Evolutionary conservation across 35 echinoderm and acorn worm genomes (phyloP).

Genomic region (Hemicentrotus pulcherrimus): DNA sequence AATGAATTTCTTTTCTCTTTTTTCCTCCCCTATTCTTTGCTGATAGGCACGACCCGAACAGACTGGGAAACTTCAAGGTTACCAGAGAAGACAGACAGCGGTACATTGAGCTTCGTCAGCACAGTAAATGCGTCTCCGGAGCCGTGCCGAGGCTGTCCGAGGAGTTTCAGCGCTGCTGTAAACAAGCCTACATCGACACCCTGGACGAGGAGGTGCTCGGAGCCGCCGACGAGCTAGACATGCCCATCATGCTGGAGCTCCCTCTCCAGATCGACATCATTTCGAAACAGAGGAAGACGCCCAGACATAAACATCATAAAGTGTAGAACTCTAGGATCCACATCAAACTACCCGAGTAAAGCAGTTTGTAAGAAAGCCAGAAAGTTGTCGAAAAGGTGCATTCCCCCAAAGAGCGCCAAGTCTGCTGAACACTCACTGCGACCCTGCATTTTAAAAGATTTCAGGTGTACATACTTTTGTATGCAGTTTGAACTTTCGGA

Average conservation of each 20-base stretch:
- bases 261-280: slow-evolving; percentile 14
- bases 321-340: not conserved
- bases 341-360: not conserved
- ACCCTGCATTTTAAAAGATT: not conserved
- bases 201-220: slow-evolving; percentile 22
- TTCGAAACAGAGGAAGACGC: not conserved
- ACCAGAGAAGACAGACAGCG: slow-evolving; percentile 28
- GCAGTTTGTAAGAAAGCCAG: too few relatives aligned
- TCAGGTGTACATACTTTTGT: not conserved
- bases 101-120: slow-evolving; percentile 32
- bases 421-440: not conserved
- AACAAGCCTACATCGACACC: slow-evolving; percentile 57
- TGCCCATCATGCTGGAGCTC: slow-evolving; percentile 45
- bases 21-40: not conserved
- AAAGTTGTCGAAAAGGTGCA: too few relatives aligned
- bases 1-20: not conserved
- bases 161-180: slow-evolving; percentile 63
- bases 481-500: not conserved
- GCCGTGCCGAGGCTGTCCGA: slow-evolving; percentile 32
- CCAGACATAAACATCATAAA: not conserved
- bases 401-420: too few relatives aligned
- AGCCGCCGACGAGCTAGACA: not conserved
- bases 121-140: slow-evolving; percentile 67
- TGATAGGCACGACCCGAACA: slow-evolving; percentile 22
- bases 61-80: slow-evolving; percentile 57